Evolutionary conservation across 2,797 vertebrate genomes (phyloP), one percentile per base, ranked within the genome.

Genomic region (Denticeps clupeoides): DNA sequence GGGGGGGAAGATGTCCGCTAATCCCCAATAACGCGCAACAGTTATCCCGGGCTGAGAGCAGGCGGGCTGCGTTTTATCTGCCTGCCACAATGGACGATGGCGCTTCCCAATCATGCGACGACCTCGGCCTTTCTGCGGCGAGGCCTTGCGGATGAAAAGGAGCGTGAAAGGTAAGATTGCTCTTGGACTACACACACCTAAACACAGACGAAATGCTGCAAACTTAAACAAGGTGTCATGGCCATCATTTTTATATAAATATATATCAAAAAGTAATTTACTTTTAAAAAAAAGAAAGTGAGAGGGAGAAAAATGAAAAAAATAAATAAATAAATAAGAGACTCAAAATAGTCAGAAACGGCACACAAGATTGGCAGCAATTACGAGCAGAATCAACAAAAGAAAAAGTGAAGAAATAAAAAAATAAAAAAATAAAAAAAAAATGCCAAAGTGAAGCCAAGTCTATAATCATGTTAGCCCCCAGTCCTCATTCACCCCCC

Each of bases 381-480:
- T 66, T 62, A 66, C 64, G 51, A 4, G 11, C 15, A 47, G 43
- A 58, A 63, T 58, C 58, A 51, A 65, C 59, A 45, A 50, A 45
- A 43, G 44, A 65, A 74, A 73, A 69, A 75, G n/a, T n/a, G n/a
- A n/a, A n/a, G n/a, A 75, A 78, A 76, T 68, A 73, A 71, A 74
- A 69, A 67, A 72, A 77, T 79, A 79, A 75, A 73, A 64, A 71
- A 62, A 56, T 62, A 35, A 38, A 35, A 5, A 38, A 18, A 10
- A 19, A 16, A 35, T n/a, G n/a, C 55, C 51, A 22, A 25, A 7
- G 41, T 58, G 49, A 58, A 51, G 60, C 51, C 51, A 63, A 78
- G 72, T 77, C 78, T 84, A 82, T 84, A 85, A 85, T 85, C 81
- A 85, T 74, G 82, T 83, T 83, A 83, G 76, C 54, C 51, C 63